Evolutionary conservation across 2,797 vertebrate genomes (phyloP).

Genomic region (Artibeus jamaicensis): DNA sequence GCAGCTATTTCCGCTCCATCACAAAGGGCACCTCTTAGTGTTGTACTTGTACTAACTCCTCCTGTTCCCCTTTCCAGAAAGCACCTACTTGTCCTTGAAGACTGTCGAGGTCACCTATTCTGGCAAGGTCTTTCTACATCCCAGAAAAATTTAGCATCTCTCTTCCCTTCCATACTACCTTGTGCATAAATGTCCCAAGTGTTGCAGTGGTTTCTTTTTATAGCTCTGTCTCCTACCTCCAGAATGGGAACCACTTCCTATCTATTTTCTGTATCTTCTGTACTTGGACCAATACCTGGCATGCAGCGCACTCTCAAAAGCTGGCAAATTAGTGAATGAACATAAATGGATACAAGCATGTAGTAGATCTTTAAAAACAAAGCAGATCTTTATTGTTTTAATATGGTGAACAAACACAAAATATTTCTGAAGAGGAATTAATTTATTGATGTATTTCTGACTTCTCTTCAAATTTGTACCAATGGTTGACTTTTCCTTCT

Average conservation of each 20-base stretch:
- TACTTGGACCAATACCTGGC: background rate
- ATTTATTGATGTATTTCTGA: background rate
- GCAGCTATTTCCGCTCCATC: background rate
- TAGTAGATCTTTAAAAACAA: background rate
- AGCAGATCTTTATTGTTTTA: background rate
- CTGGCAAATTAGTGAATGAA: background rate
- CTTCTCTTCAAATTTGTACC: background rate
- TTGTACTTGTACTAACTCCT: background rate
- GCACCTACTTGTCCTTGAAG: background rate
- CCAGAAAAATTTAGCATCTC: background rate
- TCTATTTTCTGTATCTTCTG: background rate
- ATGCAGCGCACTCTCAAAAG: background rate
- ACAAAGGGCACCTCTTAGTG: background rate
- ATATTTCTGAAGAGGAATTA: background rate
- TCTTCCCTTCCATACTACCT: background rate
- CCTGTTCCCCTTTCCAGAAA: background rate
- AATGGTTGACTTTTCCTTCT: background rate
- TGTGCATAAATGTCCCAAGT: background rate
- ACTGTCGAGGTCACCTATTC: background rate
- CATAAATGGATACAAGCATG: background rate
- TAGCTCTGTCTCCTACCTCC: background rate
- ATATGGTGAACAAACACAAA: background rate
- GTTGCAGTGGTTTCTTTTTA: background rate
- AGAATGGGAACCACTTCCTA: background rate
- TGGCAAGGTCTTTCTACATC: background rate